Conservation (phyloP, 1,140 invertebrate species). For the Archegozetes longisetosus region DNA sequence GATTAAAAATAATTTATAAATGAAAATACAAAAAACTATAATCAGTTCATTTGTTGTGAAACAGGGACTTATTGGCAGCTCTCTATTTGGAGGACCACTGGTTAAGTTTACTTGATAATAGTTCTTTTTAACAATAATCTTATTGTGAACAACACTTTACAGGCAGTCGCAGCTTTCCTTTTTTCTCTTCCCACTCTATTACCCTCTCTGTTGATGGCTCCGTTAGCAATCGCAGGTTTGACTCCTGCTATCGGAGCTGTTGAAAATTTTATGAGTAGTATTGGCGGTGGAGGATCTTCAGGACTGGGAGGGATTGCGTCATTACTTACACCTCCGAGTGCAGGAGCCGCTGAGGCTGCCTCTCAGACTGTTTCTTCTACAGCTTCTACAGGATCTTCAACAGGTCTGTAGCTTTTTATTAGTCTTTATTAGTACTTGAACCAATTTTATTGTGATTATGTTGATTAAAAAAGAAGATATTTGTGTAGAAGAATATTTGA, state of each 20-base stretch:
- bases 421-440: background rate
- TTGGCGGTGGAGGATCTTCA: background rate
- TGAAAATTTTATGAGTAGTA: background rate
- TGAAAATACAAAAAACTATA: too few relatives aligned
- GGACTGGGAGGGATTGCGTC: background rate
- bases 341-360: background rate
- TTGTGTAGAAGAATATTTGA: too few relatives aligned
- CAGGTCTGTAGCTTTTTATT: background rate
- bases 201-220: conserved; percentile 8
- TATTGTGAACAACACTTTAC: background rate
- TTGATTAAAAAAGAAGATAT: too few relatives aligned
- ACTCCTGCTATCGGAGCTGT: conserved; percentile 3
- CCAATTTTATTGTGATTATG: background rate
- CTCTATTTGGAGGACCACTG: background rate
- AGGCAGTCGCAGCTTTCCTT: conserved; percentile 8
- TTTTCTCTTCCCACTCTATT: conserved; percentile 6
- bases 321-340: background rate
- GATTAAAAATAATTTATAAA: too few relatives aligned
- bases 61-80: background rate
- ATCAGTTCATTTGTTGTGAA: too few relatives aligned
- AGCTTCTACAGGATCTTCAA: background rate
- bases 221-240: conserved; percentile 8
- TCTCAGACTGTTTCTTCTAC: background rate
- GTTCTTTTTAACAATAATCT: background rate
- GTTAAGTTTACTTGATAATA: conserved; percentile 1